Percentiles rank a stretch among this genome's conserved stretches.
These are phyloP conservation scores for Drosophila takahashii DNA, from an alignment of 1,140 invertebrate genomes.

Conservation along the genomic window DNA sequence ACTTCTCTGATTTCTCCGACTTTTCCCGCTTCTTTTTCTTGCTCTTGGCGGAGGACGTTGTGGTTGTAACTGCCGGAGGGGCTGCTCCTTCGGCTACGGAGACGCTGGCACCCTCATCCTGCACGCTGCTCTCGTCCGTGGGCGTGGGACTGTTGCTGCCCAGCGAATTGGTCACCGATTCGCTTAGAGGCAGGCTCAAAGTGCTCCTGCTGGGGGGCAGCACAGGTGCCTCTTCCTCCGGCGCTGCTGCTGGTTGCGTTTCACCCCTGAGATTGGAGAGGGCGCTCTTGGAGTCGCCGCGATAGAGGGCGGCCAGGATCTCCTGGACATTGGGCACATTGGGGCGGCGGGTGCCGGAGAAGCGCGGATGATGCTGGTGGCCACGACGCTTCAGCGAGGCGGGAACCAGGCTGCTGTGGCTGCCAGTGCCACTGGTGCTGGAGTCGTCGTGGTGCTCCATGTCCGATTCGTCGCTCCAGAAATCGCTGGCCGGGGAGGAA, in stretches of 20 bases:
- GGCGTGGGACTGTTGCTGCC: slow-evolving; percentile 82
- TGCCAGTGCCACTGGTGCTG: slow-evolving; percentile 85
- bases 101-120: slow-evolving; percentile 59
- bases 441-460: slow-evolving; percentile 66
- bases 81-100: slow-evolving; percentile 8
- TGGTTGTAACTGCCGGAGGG: slow-evolving; percentile 7
- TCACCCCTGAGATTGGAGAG: slow-evolving; percentile 70
- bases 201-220: slow-evolving; percentile 50
- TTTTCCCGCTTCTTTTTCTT: slow-evolving; percentile 73
- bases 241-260: slow-evolving; percentile 4
- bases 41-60: slow-evolving; percentile 16
- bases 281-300: slow-evolving; percentile 73
- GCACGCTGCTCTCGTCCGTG: slow-evolving; percentile 81
- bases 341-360: slow-evolving; percentile 85
- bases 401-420: slow-evolving; percentile 85
- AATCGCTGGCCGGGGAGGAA: slow-evolving; percentile 29
- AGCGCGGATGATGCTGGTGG: slow-evolving; percentile 91
- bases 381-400: slow-evolving; percentile 88
- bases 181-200: slow-evolving; percentile 70
- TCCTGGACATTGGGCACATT: slow-evolving; percentile 81
- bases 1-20: slow-evolving; percentile 41
- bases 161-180: slow-evolving; percentile 77
- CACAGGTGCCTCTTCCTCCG: background rate
- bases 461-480: slow-evolving; percentile 64
- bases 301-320: slow-evolving; percentile 81